Base-by-base conservation (phyloP, 2,888 invertebrate genomes). In the Phania funesta region DNA sequence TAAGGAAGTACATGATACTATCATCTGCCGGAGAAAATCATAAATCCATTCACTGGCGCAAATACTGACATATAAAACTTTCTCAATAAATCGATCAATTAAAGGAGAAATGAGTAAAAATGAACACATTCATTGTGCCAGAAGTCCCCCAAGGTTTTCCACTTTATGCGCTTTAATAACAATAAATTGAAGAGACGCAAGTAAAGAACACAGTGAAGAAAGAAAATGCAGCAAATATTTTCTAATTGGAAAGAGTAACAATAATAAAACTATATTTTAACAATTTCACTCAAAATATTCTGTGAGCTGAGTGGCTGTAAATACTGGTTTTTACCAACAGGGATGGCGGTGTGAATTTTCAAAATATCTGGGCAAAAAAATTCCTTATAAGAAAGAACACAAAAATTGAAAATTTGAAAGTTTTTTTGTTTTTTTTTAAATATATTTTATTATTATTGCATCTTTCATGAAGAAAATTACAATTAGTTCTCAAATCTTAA, bases 21-120 rank as follows among this genome's bases (percentile, higher is more conserved):
- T 74, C 77, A 74, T 50, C 78, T 82, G 82, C 68, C 78, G 74
- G 68, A 70, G 38, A 78, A 77, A 83, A 70, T 65, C 64, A 75
- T 78, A 83, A 83, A 75, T 78, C 52, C 62, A 71, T 81, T 67
- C 54, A 44, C 71, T 73, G 76, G 73, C n/a, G n/a, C 80, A 81
- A 76, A 67, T 67, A 74, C 74, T 74, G 73, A 67, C 77, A 80
- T 54, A 71, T 60, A 80, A 80, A 71, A 74, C 68, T 62, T 75
- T 68, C 52, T 65, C 73, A 78, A 60, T 78, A 88, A 87, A 86
- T 87, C 87, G 88, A 88, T 88, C 88, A 87, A 81, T 83, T 83
- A 83, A 83, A 83, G 82, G 41, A 32, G 20, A 70, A 68, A 75
- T 54, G n/a, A 20, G 16, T 7, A 13, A 41, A 62, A 35, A 35